phyloP scores from a whole-genome alignment of 1,140 invertebrate species.

The Drosophila arawakana region DNA sequence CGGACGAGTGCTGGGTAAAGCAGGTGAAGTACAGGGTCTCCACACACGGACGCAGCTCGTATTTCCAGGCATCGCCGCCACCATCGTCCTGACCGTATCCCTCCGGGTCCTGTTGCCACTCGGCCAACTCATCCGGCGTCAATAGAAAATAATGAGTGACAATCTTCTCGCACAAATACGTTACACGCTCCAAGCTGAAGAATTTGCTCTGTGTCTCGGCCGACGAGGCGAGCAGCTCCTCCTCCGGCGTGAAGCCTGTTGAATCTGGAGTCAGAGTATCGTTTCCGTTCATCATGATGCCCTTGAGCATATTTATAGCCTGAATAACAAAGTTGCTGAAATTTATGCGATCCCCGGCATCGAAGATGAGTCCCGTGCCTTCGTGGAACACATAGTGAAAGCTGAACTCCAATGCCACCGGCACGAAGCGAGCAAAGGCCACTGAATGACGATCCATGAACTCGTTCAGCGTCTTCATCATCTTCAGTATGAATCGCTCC shows the following conservation, averaged over 20 bases:
- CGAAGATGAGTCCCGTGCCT: conserved; percentile 83
- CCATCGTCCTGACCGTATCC: conserved; percentile 94
- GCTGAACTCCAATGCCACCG: conserved; percentile 91
- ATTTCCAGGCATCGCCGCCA: conserved; percentile 96
- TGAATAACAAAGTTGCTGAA: conserved; percentile 71
- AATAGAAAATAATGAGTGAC: conserved; percentile 95
- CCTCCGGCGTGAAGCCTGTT: conserved; percentile 40
- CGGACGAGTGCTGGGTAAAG: conserved; percentile 91
- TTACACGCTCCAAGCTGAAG: conserved; percentile 89
- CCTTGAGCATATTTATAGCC: conserved; percentile 93
- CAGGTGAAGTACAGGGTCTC: conserved; percentile 93
- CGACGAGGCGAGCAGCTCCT: conserved; percentile 76
- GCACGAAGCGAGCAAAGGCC: conserved; percentile 92
- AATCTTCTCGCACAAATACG: conserved; percentile 92
- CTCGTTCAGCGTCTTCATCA: conserved; percentile 91
- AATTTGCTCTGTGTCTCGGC: conserved; percentile 86
- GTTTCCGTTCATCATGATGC: conserved; percentile 89
- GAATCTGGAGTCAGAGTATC: conserved; percentile 76
- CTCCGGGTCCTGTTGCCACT: conserved; percentile 97
- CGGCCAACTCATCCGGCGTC: conserved; percentile 91
- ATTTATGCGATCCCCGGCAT: conserved; percentile 92
- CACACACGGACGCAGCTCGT: conserved; percentile 94
- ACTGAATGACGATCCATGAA: conserved; percentile 91
- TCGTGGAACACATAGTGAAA: conserved; percentile 94
- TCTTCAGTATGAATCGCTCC: conserved; percentile 92